Base-by-base conservation (phyloP, 2,888 invertebrate genomes). In the Scaeva pyrastri region DNA sequence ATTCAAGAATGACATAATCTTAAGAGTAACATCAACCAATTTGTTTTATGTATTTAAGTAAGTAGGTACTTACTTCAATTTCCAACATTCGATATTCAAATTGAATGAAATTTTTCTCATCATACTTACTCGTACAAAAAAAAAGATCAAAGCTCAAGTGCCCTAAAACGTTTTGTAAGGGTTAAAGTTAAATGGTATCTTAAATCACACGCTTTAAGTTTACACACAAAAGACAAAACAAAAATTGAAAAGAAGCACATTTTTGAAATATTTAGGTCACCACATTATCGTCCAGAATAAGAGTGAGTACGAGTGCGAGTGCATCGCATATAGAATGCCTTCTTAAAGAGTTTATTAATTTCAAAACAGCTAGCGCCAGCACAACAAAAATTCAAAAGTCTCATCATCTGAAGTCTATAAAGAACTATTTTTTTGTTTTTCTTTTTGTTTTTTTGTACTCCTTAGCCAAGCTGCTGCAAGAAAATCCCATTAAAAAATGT, bases 401-500 rank as follows among this genome's bases (percentile, higher is more conserved):
- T 50, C 73, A 64, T 56, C 39, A 58, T 11, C 8, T 45, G 48
- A 26, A 23, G 39, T 62, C 56, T 73, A 73, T 52, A 68, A 31
- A 77, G 45, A 36, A 8, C 5, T 31, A 7, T 12, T 16, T 19
- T 31, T 39, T 50, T 50, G 16, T 23, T 48, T 39, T 14, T 31
- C 1, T 6, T 31, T 56, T 31, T 10, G 10, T n/a, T 31, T 56
- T n/a, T 56, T 31, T 10, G 10, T n/a, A 16, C 31, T n/a, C 6
- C 16, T 31, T 5, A 56, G 16, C 16, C 31, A n/a, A n/a, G n/a
- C 3, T 45, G 31, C 31, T 56, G 56, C 36, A 52, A 36, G 41
- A 68, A 73, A 78, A 78, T 78, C 73, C 60, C 62, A 83, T 83
- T 78, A 74, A 78, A n/a, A 80, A 78, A 83, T 70, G 66, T 21